Evolutionary conservation across 2,113 vertebrate species (phyloP), one percentile per base, ranked within the genome.

Genomic region (Uropsilus gracilis): DNA sequence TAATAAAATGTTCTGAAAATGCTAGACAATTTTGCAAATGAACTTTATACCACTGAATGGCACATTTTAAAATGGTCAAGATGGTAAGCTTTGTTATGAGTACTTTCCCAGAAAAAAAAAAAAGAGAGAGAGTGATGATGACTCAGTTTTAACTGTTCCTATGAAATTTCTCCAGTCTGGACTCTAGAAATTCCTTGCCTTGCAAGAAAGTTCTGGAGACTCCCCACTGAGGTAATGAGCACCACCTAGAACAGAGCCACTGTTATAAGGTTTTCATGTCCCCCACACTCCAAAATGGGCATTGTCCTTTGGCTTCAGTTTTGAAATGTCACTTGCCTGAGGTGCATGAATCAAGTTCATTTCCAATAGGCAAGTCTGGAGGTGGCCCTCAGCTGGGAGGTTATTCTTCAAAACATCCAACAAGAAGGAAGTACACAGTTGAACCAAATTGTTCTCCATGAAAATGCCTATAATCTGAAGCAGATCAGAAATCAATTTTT

Each of bases 281-380:
- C 50, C 34, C 44, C 14, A 46, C 2, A 53, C 37, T 75, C 18
- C 13, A 6, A 32, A 4, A 17, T 53, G 39, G 32, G 20, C n/a
- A 28, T 28, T 46, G 44, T 12, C 16, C 3, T 55, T 34, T 42
- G 17, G 37, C 46, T 68, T 63, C 4, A 83, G 32, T 12, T 17
- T 24, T 24, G 17, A 91, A 61, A 18, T 50, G 64, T 57, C 22
- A 76, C 63, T 37, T 97, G 99, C 99, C 99, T 99, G 99, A 0
- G 99, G 99, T 59, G 99, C 99, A 30, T 99, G 99, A 86, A 99
- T 99, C 96, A 99, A 98, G 96, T 99, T 99, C 99, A 99, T 99
- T 97, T 99, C 99, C 83, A 99, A 97, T 20, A 99, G 98, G 44
- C 99, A 99, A 37, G 99, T 99, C 97, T 99, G 99, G 83, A 99